Evolutionary conservation across 2,888 invertebrate species (phyloP), one percentile per base, ranked within the genome.

Genomic region (Syrphus vitripennis): DNA sequence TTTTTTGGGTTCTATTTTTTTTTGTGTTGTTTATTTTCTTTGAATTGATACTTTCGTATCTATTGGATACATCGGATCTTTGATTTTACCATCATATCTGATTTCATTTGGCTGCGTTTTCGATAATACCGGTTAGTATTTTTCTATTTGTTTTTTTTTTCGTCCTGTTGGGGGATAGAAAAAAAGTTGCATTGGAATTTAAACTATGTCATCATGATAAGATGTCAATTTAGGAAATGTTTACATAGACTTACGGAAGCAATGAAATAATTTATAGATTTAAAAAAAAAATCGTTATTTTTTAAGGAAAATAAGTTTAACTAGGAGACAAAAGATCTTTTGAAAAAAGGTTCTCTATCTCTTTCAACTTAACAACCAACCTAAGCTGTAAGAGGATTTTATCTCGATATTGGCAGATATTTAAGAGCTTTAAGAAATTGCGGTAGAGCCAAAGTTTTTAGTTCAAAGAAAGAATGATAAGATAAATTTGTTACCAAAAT

Each of bases 11-110:
- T 37, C 21, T 4, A 9, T 12, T 26, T 61, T 42, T 16, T n/a
- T 14, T 53, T 40, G 40, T 40, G 40, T 40, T 63, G 29, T 63
- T 65, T 65, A 31, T 45, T 45, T 65, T 40, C 45, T 42, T 45
- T 31, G 45, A 29, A 45, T 65, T 65, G 65, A 65, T 65, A 55
- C 55, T 34, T 3, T 31, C 29, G 55, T 55, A 55, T 55, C 55
- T 55, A 45, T 31, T 45, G 45, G 37, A 19, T 65, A 65, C 63
- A 29, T 45, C 42, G 65, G 16, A 65, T 65, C 29, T 31, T 65
- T 45, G 65, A 45, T 45, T 42, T 9, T 10, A 16, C n/a, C n/a
- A n/a, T n/a, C n/a, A 34, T 26, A 63, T 63, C 42, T 40, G 63
- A 63, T 42, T 63, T 42, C 63, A 26, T 42, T 42, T 63, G 63